Conservation (phyloP, 2,797 vertebrate species). For the Sitta carolinensis region DNA sequence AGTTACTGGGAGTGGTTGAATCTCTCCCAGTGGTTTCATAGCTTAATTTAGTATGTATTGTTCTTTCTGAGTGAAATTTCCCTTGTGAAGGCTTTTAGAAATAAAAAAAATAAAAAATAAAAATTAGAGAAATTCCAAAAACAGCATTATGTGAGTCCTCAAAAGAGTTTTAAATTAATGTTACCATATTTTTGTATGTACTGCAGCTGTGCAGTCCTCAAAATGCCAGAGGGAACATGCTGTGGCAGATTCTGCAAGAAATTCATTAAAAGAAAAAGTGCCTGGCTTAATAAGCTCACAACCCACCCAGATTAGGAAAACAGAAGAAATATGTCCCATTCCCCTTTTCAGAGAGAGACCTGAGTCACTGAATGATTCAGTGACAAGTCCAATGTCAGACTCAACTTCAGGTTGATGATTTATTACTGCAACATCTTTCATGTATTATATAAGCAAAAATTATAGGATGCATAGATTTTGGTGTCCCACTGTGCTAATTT, state of each 20-base stretch:
- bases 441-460: neutral
- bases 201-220: neutral
- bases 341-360: neutral
- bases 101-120: neutral
- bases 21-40: neutral
- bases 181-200: neutral
- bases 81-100: neutral
- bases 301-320: neutral
- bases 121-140: neutral
- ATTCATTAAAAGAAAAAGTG: neutral
- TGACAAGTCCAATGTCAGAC: neutral
- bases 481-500: neutral
- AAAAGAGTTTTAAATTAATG: constrained; percentile 26
- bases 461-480: neutral
- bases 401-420: neutral
- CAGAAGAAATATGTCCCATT: neutral
- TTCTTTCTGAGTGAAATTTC: constrained; percentile 23
- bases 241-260: constrained; percentile 5
- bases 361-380: neutral
- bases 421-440: neutral
- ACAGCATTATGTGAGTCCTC: neutral
- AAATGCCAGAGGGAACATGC: neutral
- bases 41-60: neutral
- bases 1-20: neutral
- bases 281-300: neutral